Base-by-base conservation (phyloP, 1,140 invertebrate genomes). In the Ylistrum balloti region DNA sequence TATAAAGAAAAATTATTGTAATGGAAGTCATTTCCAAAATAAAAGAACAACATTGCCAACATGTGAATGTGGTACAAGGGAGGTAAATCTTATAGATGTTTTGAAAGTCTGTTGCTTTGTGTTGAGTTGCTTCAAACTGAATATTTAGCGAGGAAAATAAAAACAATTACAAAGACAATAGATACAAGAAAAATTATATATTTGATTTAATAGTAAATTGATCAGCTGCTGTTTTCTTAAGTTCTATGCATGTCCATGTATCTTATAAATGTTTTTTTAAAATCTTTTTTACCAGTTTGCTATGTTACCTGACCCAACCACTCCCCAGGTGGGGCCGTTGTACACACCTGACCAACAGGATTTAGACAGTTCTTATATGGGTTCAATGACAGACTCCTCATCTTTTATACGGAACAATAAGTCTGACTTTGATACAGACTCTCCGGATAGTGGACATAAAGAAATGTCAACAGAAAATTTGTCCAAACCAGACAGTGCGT, bases 381-480 rank as follows among this genome's bases (percentile, higher is more conserved):
- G 88, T 20, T 41, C 91, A 13, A 90, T 93, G 33, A 90, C 92
- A 15, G 90, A 92, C n/a, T 90, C 89, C 56, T 90, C 87, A 41
- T 92, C 91, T 34, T 94, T 91, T 89, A 92, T 93, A 74, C 88
- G 91, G 33, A 93, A 94, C 87, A 93, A 92, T 13, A 93, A 94
- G 74, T 92, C 92, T 1, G 92, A 94, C 2, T 90, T 93, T 41
- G 94, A 94, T 28, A 93, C 94, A 20, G 95, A 95, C 33, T 95
- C 94, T 22, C 95, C 95, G 5, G 95, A 95, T 91, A 95, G 94
- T 88, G 95, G 95, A 11, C 95, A 95, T 89, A 93, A 93, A 35
- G 95, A 95, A 92, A 95, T 95, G 95, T 95, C 94, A 2, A 93
- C 93, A 0, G 94, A 95, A 38, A 95, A 94, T 88, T 90, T 95